phyloP scores from a whole-genome alignment of 2,113 vertebrate genomes.

The Cebidichthys violaceus region DNA sequence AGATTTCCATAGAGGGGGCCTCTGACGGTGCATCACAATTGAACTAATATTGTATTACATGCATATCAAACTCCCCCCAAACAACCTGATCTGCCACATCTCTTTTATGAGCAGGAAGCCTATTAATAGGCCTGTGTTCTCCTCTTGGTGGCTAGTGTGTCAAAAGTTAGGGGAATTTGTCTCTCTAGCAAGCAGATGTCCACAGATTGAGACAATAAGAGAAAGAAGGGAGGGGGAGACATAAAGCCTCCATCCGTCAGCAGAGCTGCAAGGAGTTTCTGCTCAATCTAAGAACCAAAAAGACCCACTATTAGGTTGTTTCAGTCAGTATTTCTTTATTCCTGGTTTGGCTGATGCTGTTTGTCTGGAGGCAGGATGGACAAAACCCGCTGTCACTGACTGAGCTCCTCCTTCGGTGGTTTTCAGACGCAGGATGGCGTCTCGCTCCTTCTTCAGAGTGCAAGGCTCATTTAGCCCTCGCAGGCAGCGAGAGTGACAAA shows the following conservation, averaged over 20 bases:
- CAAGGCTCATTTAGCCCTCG: constrained; percentile 31
- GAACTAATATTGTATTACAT: constrained; percentile 87
- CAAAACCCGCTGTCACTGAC: constrained; percentile 55
- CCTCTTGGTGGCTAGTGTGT: constrained; percentile 80
- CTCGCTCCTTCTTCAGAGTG: constrained; percentile 5
- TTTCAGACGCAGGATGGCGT: constrained; percentile 38
- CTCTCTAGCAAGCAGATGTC: constrained; percentile 70
- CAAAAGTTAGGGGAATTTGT: constrained; percentile 78
- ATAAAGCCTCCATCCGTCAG: constrained; percentile 32
- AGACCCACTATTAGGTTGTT: constrained; percentile 33
- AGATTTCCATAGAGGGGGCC: constrained; percentile 82
- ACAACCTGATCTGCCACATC: constrained; percentile 82
- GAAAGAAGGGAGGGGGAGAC: constrained; percentile 10
- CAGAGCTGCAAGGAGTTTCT: constrained; percentile 33
- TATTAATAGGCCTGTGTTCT: constrained; percentile 84
- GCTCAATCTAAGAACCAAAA: constrained; percentile 54
- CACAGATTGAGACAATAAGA: constrained; percentile 65
- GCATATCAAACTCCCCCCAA: constrained; percentile 83
- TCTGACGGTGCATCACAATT: constrained; percentile 82
- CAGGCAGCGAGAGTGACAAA: constrained; percentile 45
- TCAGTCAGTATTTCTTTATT: constrained; percentile 42
- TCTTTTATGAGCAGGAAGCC: constrained; percentile 81
- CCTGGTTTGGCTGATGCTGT: constrained; percentile 55
- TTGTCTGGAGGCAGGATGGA: constrained; percentile 55
- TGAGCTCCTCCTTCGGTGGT: constrained; percentile 45